These are phyloP conservation scores for Trilocha varians DNA, from an alignment of 2,888 invertebrate species.

Conservation along the genomic window DNA sequence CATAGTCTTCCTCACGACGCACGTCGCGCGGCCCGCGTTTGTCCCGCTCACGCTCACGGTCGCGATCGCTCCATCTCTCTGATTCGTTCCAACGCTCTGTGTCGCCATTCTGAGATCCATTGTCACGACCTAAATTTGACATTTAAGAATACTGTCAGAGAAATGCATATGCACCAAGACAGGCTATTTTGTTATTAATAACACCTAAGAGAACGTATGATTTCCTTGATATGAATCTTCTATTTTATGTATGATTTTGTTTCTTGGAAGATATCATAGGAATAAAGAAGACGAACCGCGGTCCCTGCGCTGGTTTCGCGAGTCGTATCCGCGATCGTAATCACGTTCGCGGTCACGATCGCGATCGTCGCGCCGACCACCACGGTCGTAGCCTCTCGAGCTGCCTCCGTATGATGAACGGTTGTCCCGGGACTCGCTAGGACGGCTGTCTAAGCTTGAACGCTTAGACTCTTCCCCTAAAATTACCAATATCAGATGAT, in stretches of 20 bases:
- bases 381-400: constrained; percentile 64
- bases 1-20: constrained; percentile 41
- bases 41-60: constrained; percentile 25
- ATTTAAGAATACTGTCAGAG: too few relatives aligned
- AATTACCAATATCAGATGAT: constrained; percentile 21
- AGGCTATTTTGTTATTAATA: too few relatives aligned
- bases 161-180: too few relatives aligned
- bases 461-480: constrained; percentile 69
- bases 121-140: constrained; percentile 67
- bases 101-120: constrained; percentile 66
- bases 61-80: constrained; percentile 33
- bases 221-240: too few relatives aligned
- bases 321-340: constrained; percentile 71
- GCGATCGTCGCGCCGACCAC: constrained; percentile 71
- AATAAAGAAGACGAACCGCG: constrained; percentile 39
- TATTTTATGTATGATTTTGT: too few relatives aligned
- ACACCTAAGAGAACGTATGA: too few relatives aligned
- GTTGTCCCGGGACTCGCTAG: constrained; percentile 54
- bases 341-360: constrained; percentile 72
- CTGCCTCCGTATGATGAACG: constrained; percentile 65
- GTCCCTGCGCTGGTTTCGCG: constrained; percentile 69
- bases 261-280: too few relatives aligned
- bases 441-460: constrained; percentile 61
- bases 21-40: constrained; percentile 25
- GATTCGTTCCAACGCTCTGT: constrained; percentile 61